A percentile compares a stretch with the other conserved stretches of the same genome.
Evolutionary conservation across 2,888 invertebrate species (phyloP).

Genomic region (Ichneumoninae sp.): DNA sequence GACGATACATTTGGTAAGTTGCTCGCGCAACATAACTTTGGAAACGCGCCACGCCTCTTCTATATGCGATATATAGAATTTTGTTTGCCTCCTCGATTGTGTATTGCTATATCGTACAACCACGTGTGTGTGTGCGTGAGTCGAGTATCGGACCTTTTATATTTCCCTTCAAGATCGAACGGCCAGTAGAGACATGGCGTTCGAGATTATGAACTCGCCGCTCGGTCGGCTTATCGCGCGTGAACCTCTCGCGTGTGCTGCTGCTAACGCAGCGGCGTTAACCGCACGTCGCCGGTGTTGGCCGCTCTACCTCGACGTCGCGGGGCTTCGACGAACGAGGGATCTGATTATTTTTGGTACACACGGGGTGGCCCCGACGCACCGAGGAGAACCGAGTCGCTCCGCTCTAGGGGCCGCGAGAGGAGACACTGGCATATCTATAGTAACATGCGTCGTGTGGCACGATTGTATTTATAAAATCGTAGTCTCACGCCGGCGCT

Average conservation of each 20-base stretch:
- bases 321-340: slow-evolving; percentile 64
- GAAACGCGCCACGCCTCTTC: slow-evolving; percentile 41
- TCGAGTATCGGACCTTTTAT: not conserved
- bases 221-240: slow-evolving; percentile 68
- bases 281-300: slow-evolving; percentile 53
- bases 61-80: slow-evolving; percentile 22
- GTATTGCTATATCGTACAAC: not conserved
- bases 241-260: slow-evolving; percentile 56
- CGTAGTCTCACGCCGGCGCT: slow-evolving; percentile 61
- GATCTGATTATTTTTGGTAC: slow-evolving; percentile 80
- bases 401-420: slow-evolving; percentile 30
- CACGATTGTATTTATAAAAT: slow-evolving; percentile 78
- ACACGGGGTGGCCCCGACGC: slow-evolving; percentile 63
- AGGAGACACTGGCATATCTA: slow-evolving; percentile 60
- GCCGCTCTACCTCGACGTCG: slow-evolving; percentile 39
- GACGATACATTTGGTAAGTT: slow-evolving; percentile 68
- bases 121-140: not conserved
- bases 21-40: slow-evolving; percentile 67
- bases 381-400: slow-evolving; percentile 44
- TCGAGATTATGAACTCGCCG: slow-evolving; percentile 59
- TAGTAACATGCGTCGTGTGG: slow-evolving; percentile 49
- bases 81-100: not conserved
- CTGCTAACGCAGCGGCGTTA: slow-evolving; percentile 54
- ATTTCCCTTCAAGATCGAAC: slow-evolving; percentile 42
- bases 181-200: slow-evolving; percentile 55